Percentiles rank a stretch among this genome's conserved stretches.
phyloP scores from a whole-genome alignment of 2,113 vertebrate genomes.

The Brevimyrus niger region DNA sequence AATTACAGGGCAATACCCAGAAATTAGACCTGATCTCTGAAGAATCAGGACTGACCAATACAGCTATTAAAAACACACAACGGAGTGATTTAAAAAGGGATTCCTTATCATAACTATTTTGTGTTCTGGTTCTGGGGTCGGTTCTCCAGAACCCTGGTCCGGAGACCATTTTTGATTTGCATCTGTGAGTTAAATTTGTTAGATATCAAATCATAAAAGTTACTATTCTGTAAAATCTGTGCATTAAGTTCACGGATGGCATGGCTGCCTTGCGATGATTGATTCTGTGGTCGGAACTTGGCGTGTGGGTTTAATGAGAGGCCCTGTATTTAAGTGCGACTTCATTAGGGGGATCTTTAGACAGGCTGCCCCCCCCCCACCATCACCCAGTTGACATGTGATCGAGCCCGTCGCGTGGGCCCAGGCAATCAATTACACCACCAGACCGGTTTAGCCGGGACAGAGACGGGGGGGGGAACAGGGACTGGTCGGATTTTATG shows the following conservation, averaged over 20 bases:
- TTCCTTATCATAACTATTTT: background rate
- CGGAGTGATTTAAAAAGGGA: background rate
- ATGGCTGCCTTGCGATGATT: no score
- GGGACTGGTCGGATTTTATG: conserved; percentile 65
- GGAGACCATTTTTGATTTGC: background rate
- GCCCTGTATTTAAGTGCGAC: background rate
- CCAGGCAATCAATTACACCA: background rate
- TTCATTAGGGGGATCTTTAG: background rate
- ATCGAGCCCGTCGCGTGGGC: background rate
- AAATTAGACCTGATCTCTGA: background rate
- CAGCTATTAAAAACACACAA: background rate
- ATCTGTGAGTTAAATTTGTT: background rate
- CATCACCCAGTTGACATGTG: background rate
- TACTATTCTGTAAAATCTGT: background rate
- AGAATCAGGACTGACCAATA: background rate
- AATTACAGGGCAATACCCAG: background rate
- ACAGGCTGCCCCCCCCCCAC: background rate
- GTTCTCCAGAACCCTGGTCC: background rate
- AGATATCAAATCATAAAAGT: background rate
- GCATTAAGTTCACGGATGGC: background rate
- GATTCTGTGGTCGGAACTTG: background rate
- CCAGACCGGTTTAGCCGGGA: conserved; percentile 33
- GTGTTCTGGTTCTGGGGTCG: background rate
- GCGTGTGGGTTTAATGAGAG: background rate
- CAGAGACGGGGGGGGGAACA: conserved; percentile 49